Evolutionary conservation across 2,888 invertebrate species (phyloP).

Genomic region (Eupelmus urozonus): DNA sequence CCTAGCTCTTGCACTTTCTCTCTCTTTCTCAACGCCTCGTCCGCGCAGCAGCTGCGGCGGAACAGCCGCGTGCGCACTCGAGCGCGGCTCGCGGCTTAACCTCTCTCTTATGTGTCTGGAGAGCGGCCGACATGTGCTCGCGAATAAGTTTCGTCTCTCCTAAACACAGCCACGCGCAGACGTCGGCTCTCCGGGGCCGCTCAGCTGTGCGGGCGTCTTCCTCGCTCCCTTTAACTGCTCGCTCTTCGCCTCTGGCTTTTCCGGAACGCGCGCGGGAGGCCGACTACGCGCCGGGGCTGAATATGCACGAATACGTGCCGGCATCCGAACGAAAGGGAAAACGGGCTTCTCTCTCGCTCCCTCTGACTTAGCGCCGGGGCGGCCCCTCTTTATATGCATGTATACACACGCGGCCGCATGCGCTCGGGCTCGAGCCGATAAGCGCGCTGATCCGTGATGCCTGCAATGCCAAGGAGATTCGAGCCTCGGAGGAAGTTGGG

Average conservation of each 20-base stretch:
- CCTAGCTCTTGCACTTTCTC: too few relatives aligned
- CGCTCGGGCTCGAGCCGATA: too few relatives aligned
- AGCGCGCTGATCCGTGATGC: too few relatives aligned
- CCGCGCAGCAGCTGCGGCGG: too few relatives aligned
- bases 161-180: constrained; percentile 64
- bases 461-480: neutral
- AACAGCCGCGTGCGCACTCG: too few relatives aligned
- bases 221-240: constrained; percentile 49
- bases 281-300: constrained; percentile 66
- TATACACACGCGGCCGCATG: too few relatives aligned
- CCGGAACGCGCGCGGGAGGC: neutral
- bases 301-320: constrained; percentile 73
- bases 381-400: constrained; percentile 59
- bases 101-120: constrained; percentile 44
- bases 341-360: constrained; percentile 66
- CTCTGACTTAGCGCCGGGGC: constrained; percentile 19
- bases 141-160: constrained; percentile 64
- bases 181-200: constrained; percentile 61
- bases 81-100: constrained; percentile 49
- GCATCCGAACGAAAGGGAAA: constrained; percentile 70
- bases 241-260: constrained; percentile 17
- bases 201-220: constrained; percentile 65
- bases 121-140: constrained; percentile 62
- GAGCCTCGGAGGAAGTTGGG: neutral
- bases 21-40: too few relatives aligned